Conservation (phyloP, 1,140 invertebrate species). For the Bombus waltoni region DNA sequence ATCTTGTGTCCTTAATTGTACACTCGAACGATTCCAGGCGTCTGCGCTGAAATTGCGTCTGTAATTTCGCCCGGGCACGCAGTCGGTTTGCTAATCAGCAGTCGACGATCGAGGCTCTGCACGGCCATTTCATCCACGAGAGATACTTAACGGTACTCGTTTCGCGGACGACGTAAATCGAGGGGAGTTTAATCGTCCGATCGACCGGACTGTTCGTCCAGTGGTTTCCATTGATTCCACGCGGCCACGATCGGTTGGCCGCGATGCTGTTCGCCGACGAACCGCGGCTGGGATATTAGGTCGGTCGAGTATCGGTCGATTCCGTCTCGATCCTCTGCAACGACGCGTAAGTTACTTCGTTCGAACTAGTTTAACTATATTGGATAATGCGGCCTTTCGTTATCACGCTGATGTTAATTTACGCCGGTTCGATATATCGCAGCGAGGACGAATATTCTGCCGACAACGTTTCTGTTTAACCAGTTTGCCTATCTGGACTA, state of each 20-base stretch:
- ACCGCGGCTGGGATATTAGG: slow-evolving; percentile 1
- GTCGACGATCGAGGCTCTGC: neutral
- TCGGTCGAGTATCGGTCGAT: neutral
- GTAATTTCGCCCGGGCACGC: slow-evolving; percentile 9
- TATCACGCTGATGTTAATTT: slow-evolving; percentile 38
- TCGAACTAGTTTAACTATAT: slow-evolving; percentile 39
- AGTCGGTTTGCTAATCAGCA: neutral
- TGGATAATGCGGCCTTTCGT: slow-evolving; percentile 32
- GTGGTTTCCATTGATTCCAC: slow-evolving; percentile 30
- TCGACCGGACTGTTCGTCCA: neutral
- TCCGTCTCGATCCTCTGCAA: neutral
- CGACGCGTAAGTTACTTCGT: slow-evolving; percentile 3
- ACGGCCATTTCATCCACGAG: neutral
- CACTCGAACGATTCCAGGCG: neutral
- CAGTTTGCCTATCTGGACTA: neutral
- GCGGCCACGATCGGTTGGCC: neutral
- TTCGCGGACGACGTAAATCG: slow-evolving; percentile 25
- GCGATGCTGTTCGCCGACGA: slow-evolving; percentile 6
- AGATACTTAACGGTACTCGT: slow-evolving; percentile 32
- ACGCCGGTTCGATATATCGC: slow-evolving; percentile 6
- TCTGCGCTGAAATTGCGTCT: neutral
- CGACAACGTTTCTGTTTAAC: neutral
- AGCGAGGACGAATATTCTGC: slow-evolving; percentile 40
- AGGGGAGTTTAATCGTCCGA: slow-evolving; percentile 19
- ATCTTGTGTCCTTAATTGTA: slow-evolving; percentile 3